Conservation (phyloP, 2,113 vertebrate species). For the Urocitellus parryii region DNA sequence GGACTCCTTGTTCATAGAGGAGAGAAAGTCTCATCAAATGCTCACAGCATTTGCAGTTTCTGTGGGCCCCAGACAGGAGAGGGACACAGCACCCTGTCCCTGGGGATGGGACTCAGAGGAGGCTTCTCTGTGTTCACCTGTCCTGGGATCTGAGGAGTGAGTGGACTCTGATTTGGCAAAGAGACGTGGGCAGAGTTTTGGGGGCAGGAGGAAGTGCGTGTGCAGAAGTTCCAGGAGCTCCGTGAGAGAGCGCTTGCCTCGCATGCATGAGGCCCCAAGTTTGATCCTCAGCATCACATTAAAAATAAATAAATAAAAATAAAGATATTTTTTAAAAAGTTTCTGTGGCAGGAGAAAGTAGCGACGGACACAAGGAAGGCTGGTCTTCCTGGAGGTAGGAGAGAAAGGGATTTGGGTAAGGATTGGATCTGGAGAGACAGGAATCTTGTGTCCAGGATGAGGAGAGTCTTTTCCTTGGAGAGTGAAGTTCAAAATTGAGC, state of each 20-base stretch:
- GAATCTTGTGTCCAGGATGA: not conserved
- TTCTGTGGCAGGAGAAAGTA: not conserved
- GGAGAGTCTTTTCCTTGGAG: not conserved
- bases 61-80: not conserved
- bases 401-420: not conserved
- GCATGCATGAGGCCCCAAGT: no score
- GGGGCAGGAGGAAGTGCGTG: not conserved
- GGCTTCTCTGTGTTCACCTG: not conserved
- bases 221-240: not conserved
- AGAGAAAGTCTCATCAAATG: not conserved
- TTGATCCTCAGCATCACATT: no score
- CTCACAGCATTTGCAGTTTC: not conserved
- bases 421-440: not conserved
- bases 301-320: no score
- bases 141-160: not conserved
- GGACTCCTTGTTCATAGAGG: not conserved
- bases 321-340: no score
- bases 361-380: not conserved
- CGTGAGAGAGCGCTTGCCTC: no score
- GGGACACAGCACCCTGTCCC: not conserved
- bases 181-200: not conserved
- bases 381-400: not conserved
- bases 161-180: not conserved
- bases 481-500: not conserved
- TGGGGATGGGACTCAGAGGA: not conserved